phyloP scores from a whole-genome alignment of 2,113 vertebrate genomes.

The Sprattus sprattus region DNA sequence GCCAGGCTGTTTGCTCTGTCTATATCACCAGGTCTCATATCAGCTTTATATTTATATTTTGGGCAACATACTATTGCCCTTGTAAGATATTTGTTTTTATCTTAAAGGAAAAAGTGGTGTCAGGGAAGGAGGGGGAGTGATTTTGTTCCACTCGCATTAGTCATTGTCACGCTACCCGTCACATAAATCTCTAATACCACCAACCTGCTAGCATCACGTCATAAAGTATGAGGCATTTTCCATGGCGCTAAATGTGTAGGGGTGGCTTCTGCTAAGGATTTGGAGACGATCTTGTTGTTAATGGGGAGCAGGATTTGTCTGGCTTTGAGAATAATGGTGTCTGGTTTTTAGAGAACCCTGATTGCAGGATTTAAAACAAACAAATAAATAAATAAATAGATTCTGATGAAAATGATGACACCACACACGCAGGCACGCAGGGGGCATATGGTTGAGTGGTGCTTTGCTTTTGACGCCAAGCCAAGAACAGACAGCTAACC shows the following conservation, averaged over 20 bases:
- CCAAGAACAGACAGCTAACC: not conserved
- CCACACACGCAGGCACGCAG: not conserved
- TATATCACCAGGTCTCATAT: not conserved
- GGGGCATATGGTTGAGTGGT: not conserved
- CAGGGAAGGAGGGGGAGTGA: not conserved
- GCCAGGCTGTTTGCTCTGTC: constrained; percentile 43
- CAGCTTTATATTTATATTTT: constrained; percentile 22
- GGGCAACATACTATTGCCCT: constrained; percentile 38
- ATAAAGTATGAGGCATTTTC: not conserved
- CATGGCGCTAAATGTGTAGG: not conserved
- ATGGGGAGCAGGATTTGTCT: not conserved
- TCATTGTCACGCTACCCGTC: not conserved
- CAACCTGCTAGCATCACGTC: not conserved
- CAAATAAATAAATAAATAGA: not conserved
- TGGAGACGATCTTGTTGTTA: not conserved
- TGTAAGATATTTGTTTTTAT: constrained; percentile 25
- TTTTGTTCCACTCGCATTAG: constrained; percentile 4
- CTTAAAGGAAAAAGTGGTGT: not conserved
- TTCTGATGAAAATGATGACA: not conserved
- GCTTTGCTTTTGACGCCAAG: not conserved
- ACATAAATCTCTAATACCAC: not conserved
- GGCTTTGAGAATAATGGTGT: not conserved
- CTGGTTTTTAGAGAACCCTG: not conserved
- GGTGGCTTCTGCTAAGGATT: constrained; percentile 4
- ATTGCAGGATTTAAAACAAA: not conserved